Base-by-base conservation (phyloP, 1,140 invertebrate genomes). In the Panonychus citri region DNA sequence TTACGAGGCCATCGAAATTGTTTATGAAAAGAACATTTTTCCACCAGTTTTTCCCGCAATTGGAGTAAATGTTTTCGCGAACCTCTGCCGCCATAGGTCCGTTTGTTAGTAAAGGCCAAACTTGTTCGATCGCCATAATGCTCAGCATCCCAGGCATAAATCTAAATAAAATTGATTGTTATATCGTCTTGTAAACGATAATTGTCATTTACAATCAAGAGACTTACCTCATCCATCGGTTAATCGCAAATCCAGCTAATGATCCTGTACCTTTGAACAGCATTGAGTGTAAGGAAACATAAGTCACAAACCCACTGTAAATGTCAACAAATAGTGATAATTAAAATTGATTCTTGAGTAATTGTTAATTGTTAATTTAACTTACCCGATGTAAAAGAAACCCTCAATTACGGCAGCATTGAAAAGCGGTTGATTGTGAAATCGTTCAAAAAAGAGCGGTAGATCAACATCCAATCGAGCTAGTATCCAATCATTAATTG, bases 311-410 rank as follows among this genome's bases (percentile, higher is more conserved):
- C 0, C 43, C 43, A 2, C 43, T 46, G 43, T 8, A 46, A 46
- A 0, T 10, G 19, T 5, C n/a, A 46, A 21, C 2, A 46, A 21
- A 7, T 1, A 46, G 43, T n/a, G 13, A 21, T n/a, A 4, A 46
- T n/a, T 7, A 43, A 43, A 43, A 17, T 34, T n/a, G n/a, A n/a
- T n/a, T n/a, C n/a, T n/a, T 34, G 5, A 34, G 12, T 12, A 34
- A 7, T 7, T 34, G n/a, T 19, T 21, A 46, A 52, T 19, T 25
- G 26, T 30, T 25, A 5, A 7, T 12, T 52, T 37, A 10, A 25
- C 30, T 52, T 12, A 52, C 50, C 50, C 50, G 30, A 52, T 52
- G 26, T 37, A 52, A 19, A 52, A 52, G 30, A 52, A 52, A 19
- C 26, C 50, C 26, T 52, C 50, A 37, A 52, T 52, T 12, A 27